Evolutionary conservation across 2,888 invertebrate genomes (phyloP).

Genomic region (Tenthredo notha): DNA sequence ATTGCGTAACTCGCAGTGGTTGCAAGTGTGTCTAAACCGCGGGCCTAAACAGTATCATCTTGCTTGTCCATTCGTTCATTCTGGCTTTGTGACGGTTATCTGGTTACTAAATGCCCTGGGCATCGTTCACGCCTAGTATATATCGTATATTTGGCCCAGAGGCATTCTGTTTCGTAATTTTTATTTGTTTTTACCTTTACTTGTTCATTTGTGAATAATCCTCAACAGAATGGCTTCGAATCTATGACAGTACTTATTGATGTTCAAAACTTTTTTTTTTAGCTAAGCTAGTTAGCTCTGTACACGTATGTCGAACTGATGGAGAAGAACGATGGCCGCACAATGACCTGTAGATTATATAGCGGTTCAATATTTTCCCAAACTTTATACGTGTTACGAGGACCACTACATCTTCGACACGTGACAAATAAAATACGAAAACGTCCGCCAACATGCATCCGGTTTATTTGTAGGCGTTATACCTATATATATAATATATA

Average conservation of each 20-base stretch:
- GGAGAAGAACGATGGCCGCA: background rate
- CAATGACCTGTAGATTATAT: slow-evolving; percentile 17
- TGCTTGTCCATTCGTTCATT: background rate
- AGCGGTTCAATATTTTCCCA: background rate
- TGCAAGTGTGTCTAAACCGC: background rate
- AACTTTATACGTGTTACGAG: background rate
- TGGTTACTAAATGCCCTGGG: background rate
- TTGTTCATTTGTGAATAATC: background rate
- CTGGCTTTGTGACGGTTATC: background rate
- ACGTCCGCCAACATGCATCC: slow-evolving; percentile 11
- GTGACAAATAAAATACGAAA: slow-evolving; percentile 21
- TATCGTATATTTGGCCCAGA: background rate
- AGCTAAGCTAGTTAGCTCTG: background rate
- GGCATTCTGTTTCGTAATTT: background rate
- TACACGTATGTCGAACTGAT: background rate
- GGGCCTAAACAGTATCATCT: background rate
- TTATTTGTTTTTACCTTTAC: background rate
- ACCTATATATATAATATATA: background rate
- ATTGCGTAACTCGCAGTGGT: background rate
- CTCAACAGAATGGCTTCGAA: background rate
- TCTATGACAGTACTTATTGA: background rate
- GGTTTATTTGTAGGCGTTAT: background rate
- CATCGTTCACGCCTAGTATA: background rate
- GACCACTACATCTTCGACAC: background rate
- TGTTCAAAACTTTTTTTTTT: background rate